phyloP scores from a whole-genome alignment of 2,113 vertebrate genomes.

The Aegotheles bennettii region DNA sequence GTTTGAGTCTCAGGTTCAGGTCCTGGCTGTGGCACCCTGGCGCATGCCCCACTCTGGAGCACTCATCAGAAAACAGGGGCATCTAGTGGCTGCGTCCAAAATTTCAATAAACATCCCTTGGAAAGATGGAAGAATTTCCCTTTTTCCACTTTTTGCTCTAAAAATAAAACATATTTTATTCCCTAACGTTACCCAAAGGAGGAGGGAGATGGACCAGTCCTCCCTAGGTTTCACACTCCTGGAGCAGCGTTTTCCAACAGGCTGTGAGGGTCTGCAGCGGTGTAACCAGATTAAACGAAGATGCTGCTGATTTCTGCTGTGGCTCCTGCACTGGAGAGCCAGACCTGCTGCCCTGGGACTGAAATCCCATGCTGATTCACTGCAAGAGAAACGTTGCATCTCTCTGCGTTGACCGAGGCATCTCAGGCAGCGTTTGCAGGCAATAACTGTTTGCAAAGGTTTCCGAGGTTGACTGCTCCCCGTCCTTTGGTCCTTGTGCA shows the following conservation, averaged over 20 bases:
- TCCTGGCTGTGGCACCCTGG: fast-evolving
- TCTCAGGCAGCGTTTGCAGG: neutral
- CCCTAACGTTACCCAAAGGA: neutral
- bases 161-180: neutral
- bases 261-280: neutral
- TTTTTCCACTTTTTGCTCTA: neutral
- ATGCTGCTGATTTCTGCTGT: neutral
- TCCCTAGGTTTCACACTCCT: fast-evolving
- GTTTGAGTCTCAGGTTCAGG: neutral
- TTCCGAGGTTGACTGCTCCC: neutral
- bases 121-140: neutral
- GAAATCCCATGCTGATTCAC: neutral
- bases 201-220: neutral
- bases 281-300: neutral
- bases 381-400: neutral
- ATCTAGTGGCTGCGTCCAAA: slow-evolving; percentile 8
- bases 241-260: fast-evolving
- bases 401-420: neutral
- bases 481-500: neutral
- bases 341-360: neutral
- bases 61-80: slow-evolving; percentile 40
- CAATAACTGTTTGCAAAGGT: neutral
- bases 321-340: neutral
- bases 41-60: neutral
- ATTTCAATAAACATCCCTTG: neutral